A percentile compares a stretch with the other conserved stretches of the same genome.
These are phyloP conservation scores for Thymelicus lineola DNA, from an alignment of 2,888 invertebrate genomes.

Conservation along the genomic window DNA sequence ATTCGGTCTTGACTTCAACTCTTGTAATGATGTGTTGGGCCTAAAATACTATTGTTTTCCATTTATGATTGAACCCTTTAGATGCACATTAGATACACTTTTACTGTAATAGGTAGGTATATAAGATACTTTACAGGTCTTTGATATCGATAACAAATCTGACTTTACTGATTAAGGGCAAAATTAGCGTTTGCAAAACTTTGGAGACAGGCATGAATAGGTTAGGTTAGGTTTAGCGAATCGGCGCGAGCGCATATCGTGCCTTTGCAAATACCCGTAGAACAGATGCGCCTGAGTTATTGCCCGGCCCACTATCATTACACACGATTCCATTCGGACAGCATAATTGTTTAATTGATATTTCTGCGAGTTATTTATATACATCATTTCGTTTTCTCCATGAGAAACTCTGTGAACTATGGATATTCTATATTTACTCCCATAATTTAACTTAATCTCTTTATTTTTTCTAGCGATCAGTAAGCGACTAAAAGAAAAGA, in stretches of 20 bases:
- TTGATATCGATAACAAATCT: no score
- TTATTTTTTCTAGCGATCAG: neutral
- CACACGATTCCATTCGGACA: constrained; percentile 86
- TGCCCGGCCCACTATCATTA: constrained; percentile 83
- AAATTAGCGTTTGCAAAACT: neutral
- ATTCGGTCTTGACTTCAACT: no score
- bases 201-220: constrained; percentile 23
- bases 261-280: constrained; percentile 83
- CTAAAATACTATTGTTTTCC: no score
- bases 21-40: no score
- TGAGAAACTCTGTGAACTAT: constrained; percentile 77
- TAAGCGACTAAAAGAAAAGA: no score
- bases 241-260: constrained; percentile 65
- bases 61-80: no score
- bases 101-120: no score
- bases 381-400: constrained; percentile 80
- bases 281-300: constrained; percentile 85
- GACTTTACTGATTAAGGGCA: neutral
- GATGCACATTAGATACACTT: no score
- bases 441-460: neutral
- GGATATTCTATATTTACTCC: constrained; percentile 45
- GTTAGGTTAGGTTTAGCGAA: constrained; percentile 6
- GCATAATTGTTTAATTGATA: constrained; percentile 87
- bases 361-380: constrained; percentile 85
- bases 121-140: no score